Conservation (phyloP, 2,888 invertebrate genomes). For the Anticlea derivata region DNA sequence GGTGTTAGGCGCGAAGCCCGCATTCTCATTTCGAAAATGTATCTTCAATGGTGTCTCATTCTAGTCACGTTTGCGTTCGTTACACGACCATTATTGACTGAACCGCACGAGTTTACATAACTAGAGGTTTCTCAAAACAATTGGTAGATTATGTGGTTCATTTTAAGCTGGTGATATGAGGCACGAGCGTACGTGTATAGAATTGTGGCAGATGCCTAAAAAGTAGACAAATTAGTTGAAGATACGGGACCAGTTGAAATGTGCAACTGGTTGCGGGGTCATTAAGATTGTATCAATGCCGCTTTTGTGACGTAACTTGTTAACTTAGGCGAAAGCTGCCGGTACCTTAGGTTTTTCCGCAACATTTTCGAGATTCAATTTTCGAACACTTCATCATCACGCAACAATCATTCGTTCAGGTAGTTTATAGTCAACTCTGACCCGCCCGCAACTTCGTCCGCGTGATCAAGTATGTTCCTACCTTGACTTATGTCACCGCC, state of each 20-base stretch:
- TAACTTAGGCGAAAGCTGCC: constrained; percentile 10
- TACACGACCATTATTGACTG: constrained; percentile 44
- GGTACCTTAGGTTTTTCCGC: not conserved
- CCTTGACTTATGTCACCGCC: no score
- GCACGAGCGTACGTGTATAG: constrained; percentile 24
- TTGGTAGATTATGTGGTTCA: constrained; percentile 24
- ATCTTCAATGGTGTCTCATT: constrained; percentile 50
- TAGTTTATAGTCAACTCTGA: no score
- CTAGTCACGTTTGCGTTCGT: constrained; percentile 66
- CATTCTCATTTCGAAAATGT: constrained; percentile 63
- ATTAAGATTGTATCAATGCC: constrained; percentile 24
- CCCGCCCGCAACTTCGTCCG: no score
- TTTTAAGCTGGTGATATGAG: constrained; percentile 31
- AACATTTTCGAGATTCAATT: no score
- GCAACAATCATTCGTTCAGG: constrained; percentile 1
- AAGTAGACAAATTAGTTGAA: constrained; percentile 30
- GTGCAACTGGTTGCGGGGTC: constrained; percentile 25
- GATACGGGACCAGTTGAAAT: constrained; percentile 28
- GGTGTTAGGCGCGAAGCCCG: constrained; percentile 67
- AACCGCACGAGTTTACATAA: constrained; percentile 42
- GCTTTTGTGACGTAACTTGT: constrained; percentile 16
- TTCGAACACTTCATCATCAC: no score
- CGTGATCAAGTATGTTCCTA: no score
- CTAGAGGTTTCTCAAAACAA: constrained; percentile 23
- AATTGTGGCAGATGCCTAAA: constrained; percentile 28